A percentile compares a stretch with the other conserved stretches of the same genome.
phyloP scores from a whole-genome alignment of 2,113 vertebrate species.

The Clinocottus analis region DNA sequence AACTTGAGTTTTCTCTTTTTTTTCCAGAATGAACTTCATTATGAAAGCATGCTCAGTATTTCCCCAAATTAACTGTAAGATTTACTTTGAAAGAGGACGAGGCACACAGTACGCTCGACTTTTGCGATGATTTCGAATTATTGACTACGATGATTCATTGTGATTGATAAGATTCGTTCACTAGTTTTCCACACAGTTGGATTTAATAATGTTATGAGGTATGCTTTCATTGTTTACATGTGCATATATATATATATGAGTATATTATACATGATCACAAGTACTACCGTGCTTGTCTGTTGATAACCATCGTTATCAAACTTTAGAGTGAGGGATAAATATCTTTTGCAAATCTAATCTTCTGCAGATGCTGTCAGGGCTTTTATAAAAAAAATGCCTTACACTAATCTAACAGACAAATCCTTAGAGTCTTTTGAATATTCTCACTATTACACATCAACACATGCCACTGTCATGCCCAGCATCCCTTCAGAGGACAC shows the following conservation, averaged over 20 bases:
- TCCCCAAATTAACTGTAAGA: conserved; percentile 24
- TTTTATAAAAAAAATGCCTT: conserved; percentile 44
- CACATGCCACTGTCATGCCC: conserved; percentile 46
- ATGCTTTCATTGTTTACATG: neutral
- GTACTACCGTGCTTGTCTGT: neutral
- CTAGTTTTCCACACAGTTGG: neutral
- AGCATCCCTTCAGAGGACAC: conserved; percentile 41
- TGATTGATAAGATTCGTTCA: neutral
- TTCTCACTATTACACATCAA: conserved; percentile 43
- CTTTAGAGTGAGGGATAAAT: neutral
- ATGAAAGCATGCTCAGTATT: conserved; percentile 25
- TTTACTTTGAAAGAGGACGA: conserved; percentile 30
- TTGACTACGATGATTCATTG: neutral
- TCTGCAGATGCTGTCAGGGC: neutral
- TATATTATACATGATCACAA: neutral
- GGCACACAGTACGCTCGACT: neutral
- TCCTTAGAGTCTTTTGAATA: conserved; percentile 32
- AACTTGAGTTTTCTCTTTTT: conserved; percentile 39
- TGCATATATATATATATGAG: neutral
- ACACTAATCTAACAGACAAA: conserved; percentile 24
- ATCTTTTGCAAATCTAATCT: conserved; percentile 47
- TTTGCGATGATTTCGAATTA: neutral
- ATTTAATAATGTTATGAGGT: neutral
- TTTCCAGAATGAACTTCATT: neutral
- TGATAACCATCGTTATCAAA: conserved; percentile 27